Evolutionary conservation across 2,113 vertebrate species (phyloP).

Genomic region (Zingel zingel): DNA sequence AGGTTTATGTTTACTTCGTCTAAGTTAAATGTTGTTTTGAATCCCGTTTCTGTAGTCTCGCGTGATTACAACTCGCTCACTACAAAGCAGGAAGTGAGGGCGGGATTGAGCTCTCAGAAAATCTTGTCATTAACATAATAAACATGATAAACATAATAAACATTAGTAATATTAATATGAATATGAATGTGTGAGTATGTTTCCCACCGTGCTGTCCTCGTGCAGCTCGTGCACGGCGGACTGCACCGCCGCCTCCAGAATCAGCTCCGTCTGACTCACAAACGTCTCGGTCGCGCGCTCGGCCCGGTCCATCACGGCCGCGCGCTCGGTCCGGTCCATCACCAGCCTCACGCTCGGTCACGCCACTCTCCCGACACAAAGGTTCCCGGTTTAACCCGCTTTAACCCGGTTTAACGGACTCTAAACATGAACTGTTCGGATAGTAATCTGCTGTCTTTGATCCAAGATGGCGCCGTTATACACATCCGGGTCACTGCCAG

Average conservation of each 20-base stretch:
- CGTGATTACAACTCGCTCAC: background rate
- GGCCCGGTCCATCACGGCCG: background rate
- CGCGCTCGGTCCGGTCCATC: background rate
- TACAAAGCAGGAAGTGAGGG: background rate
- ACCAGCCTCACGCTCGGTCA: accelerated
- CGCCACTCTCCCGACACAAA: background rate
- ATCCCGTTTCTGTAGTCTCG: background rate
- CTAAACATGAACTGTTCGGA: no score
- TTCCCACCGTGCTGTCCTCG: no score
- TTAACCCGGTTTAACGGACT: no score
- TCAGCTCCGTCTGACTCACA: conserved; percentile 56
- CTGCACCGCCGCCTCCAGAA: conserved; percentile 61
- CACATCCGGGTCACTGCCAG: background rate
- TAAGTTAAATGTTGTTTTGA: no score
- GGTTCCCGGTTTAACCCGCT: accelerated
- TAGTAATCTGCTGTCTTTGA: background rate
- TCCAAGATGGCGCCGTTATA: background rate
- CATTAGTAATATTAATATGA: no score
- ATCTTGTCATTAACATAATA: background rate
- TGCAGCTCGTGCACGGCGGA: background rate
- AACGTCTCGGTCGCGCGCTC: conserved; percentile 7
- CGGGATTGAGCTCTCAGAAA: background rate
- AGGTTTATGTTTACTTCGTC: no score
- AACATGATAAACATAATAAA: no score
- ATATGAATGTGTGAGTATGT: no score